These are phyloP conservation scores for Columba guinea DNA, from an alignment of 2,797 vertebrate genomes.

Conservation along the genomic window DNA sequence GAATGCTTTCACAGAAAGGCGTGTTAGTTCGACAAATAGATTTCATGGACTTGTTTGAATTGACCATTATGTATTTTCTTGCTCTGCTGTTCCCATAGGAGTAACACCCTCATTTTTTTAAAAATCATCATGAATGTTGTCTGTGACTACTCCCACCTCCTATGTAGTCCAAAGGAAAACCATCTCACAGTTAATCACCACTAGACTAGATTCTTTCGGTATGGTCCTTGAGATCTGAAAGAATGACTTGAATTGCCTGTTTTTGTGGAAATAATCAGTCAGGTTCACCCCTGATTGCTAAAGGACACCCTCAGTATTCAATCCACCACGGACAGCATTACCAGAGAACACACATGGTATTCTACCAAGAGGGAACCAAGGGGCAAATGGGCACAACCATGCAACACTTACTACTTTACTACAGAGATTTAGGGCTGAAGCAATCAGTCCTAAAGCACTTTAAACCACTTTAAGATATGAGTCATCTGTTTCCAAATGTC, in stretches of 20 bases:
- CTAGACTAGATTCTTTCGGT: not conserved
- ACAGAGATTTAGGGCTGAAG: not conserved
- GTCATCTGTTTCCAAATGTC: not conserved
- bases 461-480: not conserved
- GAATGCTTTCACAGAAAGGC: not conserved
- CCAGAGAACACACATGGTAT: fast-evolving
- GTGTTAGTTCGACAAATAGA: not conserved
- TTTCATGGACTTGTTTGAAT: not conserved
- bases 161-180: not conserved
- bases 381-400: not conserved
- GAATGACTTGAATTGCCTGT: not conserved
- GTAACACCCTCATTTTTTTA: not conserved
- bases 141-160: not conserved
- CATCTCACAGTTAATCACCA: not conserved
- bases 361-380: not conserved
- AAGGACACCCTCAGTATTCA: not conserved
- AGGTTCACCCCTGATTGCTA: not conserved
- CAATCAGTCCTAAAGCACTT: not conserved
- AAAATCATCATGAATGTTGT: not conserved
- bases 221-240: not conserved
- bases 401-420: not conserved
- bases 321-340: fast-evolving
- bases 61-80: not conserved
- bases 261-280: not conserved
- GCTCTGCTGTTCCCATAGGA: not conserved